These are phyloP conservation scores for Mylabris sibirica DNA, from an alignment of 2,888 invertebrate species.

Conservation along the genomic window DNA sequence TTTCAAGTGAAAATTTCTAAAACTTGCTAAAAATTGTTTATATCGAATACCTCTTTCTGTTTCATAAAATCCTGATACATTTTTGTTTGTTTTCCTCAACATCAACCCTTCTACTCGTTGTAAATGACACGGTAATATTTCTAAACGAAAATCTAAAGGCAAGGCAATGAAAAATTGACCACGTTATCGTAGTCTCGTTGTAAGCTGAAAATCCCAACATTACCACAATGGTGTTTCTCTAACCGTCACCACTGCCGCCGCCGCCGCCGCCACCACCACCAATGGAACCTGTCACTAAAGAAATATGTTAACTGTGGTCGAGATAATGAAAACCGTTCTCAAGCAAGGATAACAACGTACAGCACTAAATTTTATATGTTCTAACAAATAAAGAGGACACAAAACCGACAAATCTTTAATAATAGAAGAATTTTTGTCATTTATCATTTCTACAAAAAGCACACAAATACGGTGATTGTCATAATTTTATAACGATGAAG, in stretches of 20 bases:
- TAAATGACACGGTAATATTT: no score
- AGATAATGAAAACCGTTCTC: slow-evolving; percentile 9
- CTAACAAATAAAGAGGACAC: no score
- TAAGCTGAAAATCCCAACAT: slow-evolving; percentile 8
- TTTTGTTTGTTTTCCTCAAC: not conserved
- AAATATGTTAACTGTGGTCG: slow-evolving; percentile 12
- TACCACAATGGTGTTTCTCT: not conserved
- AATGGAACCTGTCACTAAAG: slow-evolving; percentile 1
- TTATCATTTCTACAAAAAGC: no score
- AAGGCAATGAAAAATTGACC: not conserved
- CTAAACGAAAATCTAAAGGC: not conserved
- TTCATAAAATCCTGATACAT: no score
- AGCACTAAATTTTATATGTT: not conserved
- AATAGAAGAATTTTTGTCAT: no score
- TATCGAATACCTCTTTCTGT: no score
- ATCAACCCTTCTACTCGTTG: no score
- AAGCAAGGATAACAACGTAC: not conserved
- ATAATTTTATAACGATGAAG: no score
- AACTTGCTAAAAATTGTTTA: no score
- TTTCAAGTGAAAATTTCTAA: no score
- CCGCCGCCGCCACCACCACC: not conserved
- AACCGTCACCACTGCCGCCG: not conserved
- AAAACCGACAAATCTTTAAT: no score
- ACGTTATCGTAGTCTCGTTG: not conserved
- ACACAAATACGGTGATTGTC: no score